These are phyloP conservation scores for Coptotermes formosanus DNA, from an alignment of 1,140 invertebrate genomes.

Conservation along the genomic window DNA sequence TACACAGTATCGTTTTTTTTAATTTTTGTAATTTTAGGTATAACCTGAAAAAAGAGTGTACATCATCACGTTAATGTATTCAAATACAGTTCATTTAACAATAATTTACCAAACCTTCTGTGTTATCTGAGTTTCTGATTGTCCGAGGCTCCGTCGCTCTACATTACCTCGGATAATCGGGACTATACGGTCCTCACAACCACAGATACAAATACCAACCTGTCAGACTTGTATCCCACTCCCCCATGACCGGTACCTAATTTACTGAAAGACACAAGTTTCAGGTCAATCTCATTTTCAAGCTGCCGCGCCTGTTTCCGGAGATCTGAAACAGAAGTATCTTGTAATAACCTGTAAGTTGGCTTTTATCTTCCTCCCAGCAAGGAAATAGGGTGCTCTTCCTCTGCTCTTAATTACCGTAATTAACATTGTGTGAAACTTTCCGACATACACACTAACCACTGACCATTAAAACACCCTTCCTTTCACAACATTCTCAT, in stretches of 20 bases:
- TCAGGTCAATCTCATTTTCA: conserved; percentile 96
- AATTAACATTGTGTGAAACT: neutral
- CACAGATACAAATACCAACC: neutral
- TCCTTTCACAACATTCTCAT: neutral
- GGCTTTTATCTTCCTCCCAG: neutral
- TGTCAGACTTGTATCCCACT: conserved; percentile 39
- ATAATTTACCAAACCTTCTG: too few species aligned
- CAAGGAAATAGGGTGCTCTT: neutral
- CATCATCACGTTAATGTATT: too few species aligned
- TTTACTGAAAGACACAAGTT: conserved; percentile 94
- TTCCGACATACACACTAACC: too few species aligned
- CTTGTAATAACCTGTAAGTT: neutral
- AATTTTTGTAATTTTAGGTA: too few species aligned
- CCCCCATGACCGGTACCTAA: conserved; percentile 68
- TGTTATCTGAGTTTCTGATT: too few species aligned
- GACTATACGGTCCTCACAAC: too few species aligned
- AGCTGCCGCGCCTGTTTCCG: conserved; percentile 88
- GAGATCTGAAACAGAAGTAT: conserved; percentile 65
- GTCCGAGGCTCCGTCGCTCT: too few species aligned
- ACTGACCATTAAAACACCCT: neutral
- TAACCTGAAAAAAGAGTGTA: too few species aligned
- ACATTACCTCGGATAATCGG: too few species aligned
- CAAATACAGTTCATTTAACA: too few species aligned
- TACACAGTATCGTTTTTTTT: too few species aligned
- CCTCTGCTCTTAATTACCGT: neutral